Percentiles rank a stretch among this genome's conserved stretches.
These are phyloP conservation scores for Stenurella melanura DNA, from an alignment of 2,888 invertebrate species.

Conservation along the genomic window DNA sequence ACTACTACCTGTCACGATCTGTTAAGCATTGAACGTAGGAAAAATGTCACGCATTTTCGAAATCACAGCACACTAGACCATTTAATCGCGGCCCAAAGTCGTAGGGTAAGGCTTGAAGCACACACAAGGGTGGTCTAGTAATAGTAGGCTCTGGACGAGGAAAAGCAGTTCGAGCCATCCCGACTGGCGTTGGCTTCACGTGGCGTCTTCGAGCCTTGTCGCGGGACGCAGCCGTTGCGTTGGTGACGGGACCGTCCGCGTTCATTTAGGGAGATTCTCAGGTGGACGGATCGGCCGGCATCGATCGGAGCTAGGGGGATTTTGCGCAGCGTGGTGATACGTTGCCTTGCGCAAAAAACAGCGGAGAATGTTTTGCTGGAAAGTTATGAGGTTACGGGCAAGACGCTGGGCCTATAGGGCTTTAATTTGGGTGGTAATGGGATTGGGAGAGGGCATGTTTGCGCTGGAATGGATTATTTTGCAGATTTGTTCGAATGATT, in stretches of 20 bases:
- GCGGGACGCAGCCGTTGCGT: not conserved
- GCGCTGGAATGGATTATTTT: not conserved
- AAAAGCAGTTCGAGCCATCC: slow-evolving; percentile 25
- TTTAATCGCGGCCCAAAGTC: slow-evolving; percentile 35
- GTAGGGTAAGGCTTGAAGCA: slow-evolving; percentile 26
- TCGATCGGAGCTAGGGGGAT: slow-evolving; percentile 57
- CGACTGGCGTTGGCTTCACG: not conserved
- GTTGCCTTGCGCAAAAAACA: slow-evolving; percentile 44
- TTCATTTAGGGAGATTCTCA: slow-evolving; percentile 47
- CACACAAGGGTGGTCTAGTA: slow-evolving; percentile 31
- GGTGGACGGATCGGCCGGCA: slow-evolving; percentile 52
- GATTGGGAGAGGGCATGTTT: slow-evolving; percentile 7
- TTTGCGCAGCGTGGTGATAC: slow-evolving; percentile 56
- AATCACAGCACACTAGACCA: slow-evolving; percentile 43
- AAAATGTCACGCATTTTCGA: slow-evolving; percentile 46
- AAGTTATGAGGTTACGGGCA: slow-evolving; percentile 44
- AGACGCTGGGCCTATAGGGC: slow-evolving; percentile 39
- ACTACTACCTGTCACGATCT: slow-evolving; percentile 19
- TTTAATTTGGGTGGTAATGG: slow-evolving; percentile 30
- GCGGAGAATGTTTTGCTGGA: slow-evolving; percentile 36
- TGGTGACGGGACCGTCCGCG: slow-evolving; percentile 22
- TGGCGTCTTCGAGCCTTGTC: slow-evolving; percentile 1
- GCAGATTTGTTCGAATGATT: not conserved
- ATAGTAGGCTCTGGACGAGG: slow-evolving; percentile 22
- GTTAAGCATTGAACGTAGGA: not conserved